Evolutionary conservation across 1,140 invertebrate genomes (phyloP).

Genomic region (Archegozetes longisetosus): DNA sequence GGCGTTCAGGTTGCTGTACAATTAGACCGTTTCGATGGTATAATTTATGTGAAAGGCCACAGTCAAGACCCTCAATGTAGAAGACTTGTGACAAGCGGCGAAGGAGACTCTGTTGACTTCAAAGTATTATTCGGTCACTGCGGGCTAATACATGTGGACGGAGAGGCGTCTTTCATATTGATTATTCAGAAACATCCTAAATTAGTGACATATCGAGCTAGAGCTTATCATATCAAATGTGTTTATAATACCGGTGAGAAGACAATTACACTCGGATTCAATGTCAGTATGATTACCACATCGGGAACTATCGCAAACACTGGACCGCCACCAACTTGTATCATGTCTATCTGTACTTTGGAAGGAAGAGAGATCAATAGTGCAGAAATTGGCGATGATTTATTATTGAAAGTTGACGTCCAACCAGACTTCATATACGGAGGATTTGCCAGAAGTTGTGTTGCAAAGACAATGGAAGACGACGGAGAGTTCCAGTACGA

Average conservation of each 20-base stretch:
- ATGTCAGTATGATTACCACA: slow-evolving; percentile 81
- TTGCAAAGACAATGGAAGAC: slow-evolving; percentile 73
- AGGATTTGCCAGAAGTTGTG: slow-evolving; percentile 77
- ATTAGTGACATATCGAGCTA: slow-evolving; percentile 80
- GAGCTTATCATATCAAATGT: slow-evolving; percentile 86
- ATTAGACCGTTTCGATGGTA: slow-evolving; percentile 66
- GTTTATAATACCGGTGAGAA: slow-evolving; percentile 84
- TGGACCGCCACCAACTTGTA: slow-evolving; percentile 75
- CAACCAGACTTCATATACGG: slow-evolving; percentile 81
- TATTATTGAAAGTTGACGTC: slow-evolving; percentile 80
- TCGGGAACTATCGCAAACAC: slow-evolving; percentile 88
- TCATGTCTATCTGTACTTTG: slow-evolving; percentile 75
- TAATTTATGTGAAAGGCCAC: slow-evolving; percentile 82
- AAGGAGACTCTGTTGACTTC: slow-evolving; percentile 55
- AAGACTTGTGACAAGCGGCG: slow-evolving; percentile 50
- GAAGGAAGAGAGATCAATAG: slow-evolving; percentile 71
- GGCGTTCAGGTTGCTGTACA: slow-evolving; percentile 73
- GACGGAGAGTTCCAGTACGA: slow-evolving; percentile 75
- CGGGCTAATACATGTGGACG: slow-evolving; percentile 75
- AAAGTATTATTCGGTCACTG: slow-evolving; percentile 81
- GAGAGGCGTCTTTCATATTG: slow-evolving; percentile 74
- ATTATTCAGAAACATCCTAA: slow-evolving; percentile 91
- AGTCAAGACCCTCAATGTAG: slow-evolving; percentile 80
- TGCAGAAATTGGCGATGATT: slow-evolving; percentile 78
- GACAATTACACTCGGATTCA: slow-evolving; percentile 79